Evolutionary conservation across 2,113 vertebrate species (phyloP).

Genomic region (Ceratotherium simum): DNA sequence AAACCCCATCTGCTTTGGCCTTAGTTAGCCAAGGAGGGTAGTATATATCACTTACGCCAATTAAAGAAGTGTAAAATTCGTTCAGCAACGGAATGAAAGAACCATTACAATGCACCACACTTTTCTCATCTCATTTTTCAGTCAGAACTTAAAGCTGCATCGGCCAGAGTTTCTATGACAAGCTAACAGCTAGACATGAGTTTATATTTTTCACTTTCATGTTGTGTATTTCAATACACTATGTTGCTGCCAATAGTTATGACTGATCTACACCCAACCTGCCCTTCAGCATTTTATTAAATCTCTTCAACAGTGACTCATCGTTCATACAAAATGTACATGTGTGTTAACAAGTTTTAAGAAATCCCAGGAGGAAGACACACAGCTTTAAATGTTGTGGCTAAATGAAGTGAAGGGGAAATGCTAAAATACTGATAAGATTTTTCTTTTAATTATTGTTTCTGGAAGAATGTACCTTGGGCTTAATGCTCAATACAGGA

Average conservation of each 20-base stretch:
- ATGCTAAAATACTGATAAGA: slow-evolving; percentile 68
- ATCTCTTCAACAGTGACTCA: slow-evolving; percentile 91
- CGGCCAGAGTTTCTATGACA: slow-evolving; percentile 79
- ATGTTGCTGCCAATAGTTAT: slow-evolving; percentile 96
- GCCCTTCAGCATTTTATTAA: slow-evolving; percentile 97
- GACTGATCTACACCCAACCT: slow-evolving; percentile 93
- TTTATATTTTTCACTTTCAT: slow-evolving; percentile 91
- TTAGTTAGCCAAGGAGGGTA: neutral
- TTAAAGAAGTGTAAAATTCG: neutral
- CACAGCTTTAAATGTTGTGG: slow-evolving; percentile 70
- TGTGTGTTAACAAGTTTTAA: slow-evolving; percentile 95
- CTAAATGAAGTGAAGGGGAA: slow-evolving; percentile 75
- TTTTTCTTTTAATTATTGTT: slow-evolving; percentile 48
- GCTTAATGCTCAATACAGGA: neutral
- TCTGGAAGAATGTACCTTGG: slow-evolving; percentile 70
- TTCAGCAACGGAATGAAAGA: neutral
- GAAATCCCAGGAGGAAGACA: slow-evolving; percentile 84
- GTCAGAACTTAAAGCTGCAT: neutral
- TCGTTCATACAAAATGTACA: slow-evolving; percentile 94
- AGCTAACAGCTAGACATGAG: slow-evolving; percentile 85
- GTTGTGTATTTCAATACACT: slow-evolving; percentile 90
- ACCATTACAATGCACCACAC: neutral
- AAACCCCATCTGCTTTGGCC: neutral
- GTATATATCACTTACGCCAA: neutral
- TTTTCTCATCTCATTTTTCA: slow-evolving; percentile 41